Evolutionary conservation across 2,888 invertebrate genomes (phyloP).

Genomic region (Pogonocherus hispidulus): DNA sequence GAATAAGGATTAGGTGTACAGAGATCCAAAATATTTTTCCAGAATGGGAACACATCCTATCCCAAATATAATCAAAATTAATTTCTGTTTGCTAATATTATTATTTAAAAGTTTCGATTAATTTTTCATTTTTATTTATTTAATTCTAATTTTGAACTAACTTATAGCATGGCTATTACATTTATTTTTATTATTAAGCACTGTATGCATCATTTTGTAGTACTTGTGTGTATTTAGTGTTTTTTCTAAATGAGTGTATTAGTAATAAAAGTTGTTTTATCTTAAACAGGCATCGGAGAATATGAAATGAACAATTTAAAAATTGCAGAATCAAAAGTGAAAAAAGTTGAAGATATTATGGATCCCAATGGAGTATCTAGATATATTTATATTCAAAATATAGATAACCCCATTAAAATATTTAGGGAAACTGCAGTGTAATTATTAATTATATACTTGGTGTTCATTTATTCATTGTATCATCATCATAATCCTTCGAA

Average conservation of each 20-base stretch:
- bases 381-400: constrained; percentile 67
- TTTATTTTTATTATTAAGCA: constrained; percentile 25
- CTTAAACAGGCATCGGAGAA: constrained; percentile 58
- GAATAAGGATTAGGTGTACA: too few relatives aligned
- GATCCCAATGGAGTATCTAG: constrained; percentile 59
- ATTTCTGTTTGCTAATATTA: too few relatives aligned
- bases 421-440: constrained; percentile 68
- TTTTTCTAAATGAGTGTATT: constrained; percentile 39
- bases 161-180: too few relatives aligned
- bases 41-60: too few relatives aligned
- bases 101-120: too few relatives aligned
- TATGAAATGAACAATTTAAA: constrained; percentile 56
- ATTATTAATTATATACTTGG: constrained; percentile 43
- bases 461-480: constrained; percentile 2
- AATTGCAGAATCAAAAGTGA: constrained; percentile 57
- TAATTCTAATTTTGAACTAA: too few relatives aligned
- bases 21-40: too few relatives aligned
- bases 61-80: too few relatives aligned
- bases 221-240: constrained; percentile 45
- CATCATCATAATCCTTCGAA: background rate
- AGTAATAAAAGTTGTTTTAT: constrained; percentile 37
- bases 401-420: constrained; percentile 66
- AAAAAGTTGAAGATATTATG: constrained; percentile 60
- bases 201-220: constrained; percentile 35
- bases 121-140: too few relatives aligned